These are phyloP conservation scores for Heliconius aoede DNA, from an alignment of 2,888 invertebrate genomes.

Conservation along the genomic window DNA sequence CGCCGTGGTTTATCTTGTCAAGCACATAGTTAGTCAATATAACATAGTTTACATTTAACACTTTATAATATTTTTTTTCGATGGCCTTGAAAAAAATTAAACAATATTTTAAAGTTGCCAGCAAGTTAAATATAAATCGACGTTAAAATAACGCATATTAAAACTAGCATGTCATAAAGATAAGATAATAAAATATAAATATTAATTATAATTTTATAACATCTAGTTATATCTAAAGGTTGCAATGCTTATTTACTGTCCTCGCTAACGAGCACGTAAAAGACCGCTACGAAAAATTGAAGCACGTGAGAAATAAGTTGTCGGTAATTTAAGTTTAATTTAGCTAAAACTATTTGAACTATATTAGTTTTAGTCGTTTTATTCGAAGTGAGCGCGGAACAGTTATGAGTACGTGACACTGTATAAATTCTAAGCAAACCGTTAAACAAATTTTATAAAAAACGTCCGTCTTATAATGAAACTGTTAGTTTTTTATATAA, in stretches of 20 bases:
- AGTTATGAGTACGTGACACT: slow-evolving; percentile 18
- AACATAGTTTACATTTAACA: neutral
- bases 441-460: slow-evolving; percentile 21
- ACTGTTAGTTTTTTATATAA: slow-evolving; percentile 17
- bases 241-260: neutral
- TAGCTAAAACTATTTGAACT: neutral
- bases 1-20: neutral
- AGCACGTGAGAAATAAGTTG: slow-evolving; percentile 8
- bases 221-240: slow-evolving; percentile 10
- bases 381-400: neutral
- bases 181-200: slow-evolving; percentile 25
- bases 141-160: slow-evolving; percentile 1
- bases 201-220: slow-evolving; percentile 21
- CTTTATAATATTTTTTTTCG: neutral
- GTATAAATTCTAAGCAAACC: neutral
- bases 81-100: neutral
- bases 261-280: slow-evolving; percentile 19
- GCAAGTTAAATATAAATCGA: neutral
- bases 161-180: slow-evolving; percentile 11
- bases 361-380: neutral
- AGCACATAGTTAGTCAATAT: too few species aligned
- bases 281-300: neutral
- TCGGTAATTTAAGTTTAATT: slow-evolving; percentile 2
- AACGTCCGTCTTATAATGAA: neutral
- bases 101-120: slow-evolving; percentile 1